Base-by-base conservation (phyloP, 2,888 invertebrate species). In the Heliconius cydno region DNA sequence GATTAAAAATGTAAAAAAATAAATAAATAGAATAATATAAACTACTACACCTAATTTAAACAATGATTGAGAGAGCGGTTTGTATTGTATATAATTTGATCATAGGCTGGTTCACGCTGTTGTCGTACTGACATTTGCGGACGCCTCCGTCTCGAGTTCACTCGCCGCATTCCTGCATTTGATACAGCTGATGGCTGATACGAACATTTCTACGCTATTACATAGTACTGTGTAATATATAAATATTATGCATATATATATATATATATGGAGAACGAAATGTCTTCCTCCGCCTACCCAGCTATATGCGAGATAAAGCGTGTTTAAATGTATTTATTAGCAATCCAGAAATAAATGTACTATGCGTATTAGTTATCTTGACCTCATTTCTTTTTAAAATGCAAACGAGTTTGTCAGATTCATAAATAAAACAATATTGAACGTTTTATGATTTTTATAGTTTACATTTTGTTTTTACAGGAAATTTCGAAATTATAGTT, bases 101-200 rank as follows among this genome's bases (percentile, higher is more conserved):
- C 82, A 85, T 77, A 82, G 81, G 79, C 78, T 70, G 68, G 85
- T 88, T 90, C 91, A 91, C 89, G 90, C 87, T 88, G 90, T 89
- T 88, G 90, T 89, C 89, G 87, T 85, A 87, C 87, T 93, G 94
- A 92, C 93, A 94, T 94, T 94, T 92, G 88, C 74, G 75, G 79
- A 81, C 78, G 83, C 81, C 79, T 82, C 74, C 76, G 79, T 67
- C 80, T 82, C 86, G 86, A 86, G 87, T 93, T 93, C 93, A 92
- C 93, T 91, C 84, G 86, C 90, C 91, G 90, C 93, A 94, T 94
- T 94, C 94, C 92, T 74, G 25, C 28, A 76, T 46, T 79, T 71
- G 82, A 81, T 82, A 81, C 78, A 81, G 75, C 77, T 72, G 72
- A 81, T 82, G 79, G 71, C 77, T 72, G 72, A 81, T 82, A 82